These are phyloP conservation scores for Agrypnus murinus DNA, from an alignment of 2,888 invertebrate species.

Conservation along the genomic window DNA sequence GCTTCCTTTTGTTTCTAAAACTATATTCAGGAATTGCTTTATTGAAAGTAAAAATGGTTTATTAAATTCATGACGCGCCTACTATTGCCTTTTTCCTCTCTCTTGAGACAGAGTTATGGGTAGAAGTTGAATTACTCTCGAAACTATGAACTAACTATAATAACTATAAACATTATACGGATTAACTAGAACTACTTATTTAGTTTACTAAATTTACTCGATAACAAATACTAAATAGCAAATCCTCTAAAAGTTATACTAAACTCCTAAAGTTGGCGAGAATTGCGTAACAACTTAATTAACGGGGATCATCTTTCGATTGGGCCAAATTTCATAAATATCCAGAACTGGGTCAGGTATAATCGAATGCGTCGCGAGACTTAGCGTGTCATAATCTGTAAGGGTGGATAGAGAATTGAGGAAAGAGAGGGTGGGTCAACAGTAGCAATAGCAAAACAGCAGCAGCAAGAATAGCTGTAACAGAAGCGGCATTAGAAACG, in stretches of 20 bases:
- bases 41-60: no score
- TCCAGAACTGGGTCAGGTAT: slow-evolving; percentile 50
- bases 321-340: slow-evolving; percentile 42
- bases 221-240: slow-evolving; percentile 24
- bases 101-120: no score
- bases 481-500: slow-evolving; percentile 22
- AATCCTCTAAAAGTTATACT: slow-evolving; percentile 11
- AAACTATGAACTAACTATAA: no score
- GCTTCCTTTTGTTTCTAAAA: background rate
- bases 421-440: slow-evolving; percentile 27
- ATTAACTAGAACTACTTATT: slow-evolving; percentile 26
- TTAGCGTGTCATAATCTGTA: slow-evolving; percentile 23
- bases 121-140: no score
- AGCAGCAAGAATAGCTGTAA: slow-evolving; percentile 14
- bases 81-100: no score
- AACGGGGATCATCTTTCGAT: slow-evolving; percentile 37
- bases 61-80: no score
- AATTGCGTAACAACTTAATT: slow-evolving; percentile 39
- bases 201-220: slow-evolving; percentile 19
- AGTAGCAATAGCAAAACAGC: slow-evolving; percentile 7
- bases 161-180: background rate
- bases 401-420: background rate
- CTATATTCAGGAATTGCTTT: background rate
- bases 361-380: slow-evolving; percentile 47
- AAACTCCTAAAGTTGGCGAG: slow-evolving; percentile 19